Evolutionary conservation across 2,888 invertebrate genomes (phyloP).

Genomic region (Hypolimnas misippus): DNA sequence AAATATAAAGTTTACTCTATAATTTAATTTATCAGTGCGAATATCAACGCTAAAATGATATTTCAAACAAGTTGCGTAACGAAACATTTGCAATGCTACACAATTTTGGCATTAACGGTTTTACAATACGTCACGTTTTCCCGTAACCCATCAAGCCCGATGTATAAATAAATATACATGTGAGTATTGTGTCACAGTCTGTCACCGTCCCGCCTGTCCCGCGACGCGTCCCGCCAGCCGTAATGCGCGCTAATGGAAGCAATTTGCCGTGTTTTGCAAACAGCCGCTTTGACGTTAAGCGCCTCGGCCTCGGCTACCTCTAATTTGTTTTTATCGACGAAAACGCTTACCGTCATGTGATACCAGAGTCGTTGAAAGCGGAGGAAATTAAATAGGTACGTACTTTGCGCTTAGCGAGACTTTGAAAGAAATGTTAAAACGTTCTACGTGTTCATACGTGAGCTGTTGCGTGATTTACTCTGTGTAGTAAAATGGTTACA

Average conservation of each 20-base stretch:
- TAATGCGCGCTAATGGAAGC: conserved; percentile 70
- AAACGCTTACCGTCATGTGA: conserved; percentile 41
- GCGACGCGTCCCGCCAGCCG: conserved; percentile 31
- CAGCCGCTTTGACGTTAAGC: conserved; percentile 42
- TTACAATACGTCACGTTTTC: conserved; percentile 16
- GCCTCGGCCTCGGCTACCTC: conserved; percentile 31
- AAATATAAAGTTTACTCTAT: neutral
- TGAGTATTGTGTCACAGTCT: conserved; percentile 34
- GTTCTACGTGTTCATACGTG: neutral
- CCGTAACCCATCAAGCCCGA: conserved; percentile 9
- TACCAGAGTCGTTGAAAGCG: conserved; percentile 23
- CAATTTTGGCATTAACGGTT: conserved; percentile 4
- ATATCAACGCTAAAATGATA: neutral
- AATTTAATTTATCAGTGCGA: conserved; percentile 4
- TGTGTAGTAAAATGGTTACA: no score
- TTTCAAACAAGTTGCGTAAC: neutral
- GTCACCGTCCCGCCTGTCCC: conserved; percentile 44
- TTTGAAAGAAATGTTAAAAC: neutral
- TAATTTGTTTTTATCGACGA: conserved; percentile 46
- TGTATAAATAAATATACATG: conserved; percentile 19
- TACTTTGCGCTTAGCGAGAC: conserved; percentile 2
- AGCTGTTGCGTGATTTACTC: no score
- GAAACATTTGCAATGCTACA: neutral
- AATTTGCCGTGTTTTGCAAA: conserved; percentile 67
- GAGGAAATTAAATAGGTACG: conserved; percentile 1